A percentile compares a stretch with the other conserved stretches of the same genome.
Evolutionary conservation across 2,888 invertebrate genomes (phyloP).

Genomic region (Nemoura dubitans): DNA sequence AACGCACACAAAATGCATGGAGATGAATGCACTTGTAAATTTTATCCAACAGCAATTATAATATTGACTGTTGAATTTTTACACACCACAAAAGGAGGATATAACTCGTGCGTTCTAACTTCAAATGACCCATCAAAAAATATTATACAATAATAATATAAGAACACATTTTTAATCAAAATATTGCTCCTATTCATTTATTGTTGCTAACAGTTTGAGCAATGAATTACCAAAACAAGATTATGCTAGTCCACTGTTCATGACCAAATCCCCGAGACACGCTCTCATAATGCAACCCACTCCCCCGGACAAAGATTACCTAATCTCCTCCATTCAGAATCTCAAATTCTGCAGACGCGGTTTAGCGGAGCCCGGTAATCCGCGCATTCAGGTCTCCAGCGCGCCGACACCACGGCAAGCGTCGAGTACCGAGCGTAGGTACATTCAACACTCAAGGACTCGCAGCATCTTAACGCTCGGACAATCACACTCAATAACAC

Average conservation of each 20-base stretch:
- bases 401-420: not conserved
- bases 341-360: constrained; percentile 18
- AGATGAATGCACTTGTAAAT: too few species aligned
- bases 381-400: constrained; percentile 31
- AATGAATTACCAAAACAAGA: constrained; percentile 1
- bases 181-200: not conserved
- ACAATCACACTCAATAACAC: constrained; percentile 28
- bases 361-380: constrained; percentile 16
- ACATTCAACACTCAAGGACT: constrained; percentile 10
- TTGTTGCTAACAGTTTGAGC: constrained; percentile 15
- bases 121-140: too few species aligned
- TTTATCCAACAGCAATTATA: too few species aligned
- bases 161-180: not conserved
- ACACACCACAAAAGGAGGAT: too few species aligned
- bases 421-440: too few species aligned
- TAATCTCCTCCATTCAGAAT: constrained; percentile 36
- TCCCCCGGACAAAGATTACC: constrained; percentile 20
- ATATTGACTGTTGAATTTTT: too few species aligned
- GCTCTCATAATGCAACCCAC: constrained; percentile 35
- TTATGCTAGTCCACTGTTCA: not conserved
- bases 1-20: too few species aligned
- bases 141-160: too few species aligned
- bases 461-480: constrained; percentile 29
- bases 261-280: constrained; percentile 14
- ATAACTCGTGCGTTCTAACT: too few species aligned